Percentiles rank a stretch among this genome's conserved stretches.
phyloP scores from a whole-genome alignment of 2,113 vertebrate species.

The Catharus fuscescens region DNA sequence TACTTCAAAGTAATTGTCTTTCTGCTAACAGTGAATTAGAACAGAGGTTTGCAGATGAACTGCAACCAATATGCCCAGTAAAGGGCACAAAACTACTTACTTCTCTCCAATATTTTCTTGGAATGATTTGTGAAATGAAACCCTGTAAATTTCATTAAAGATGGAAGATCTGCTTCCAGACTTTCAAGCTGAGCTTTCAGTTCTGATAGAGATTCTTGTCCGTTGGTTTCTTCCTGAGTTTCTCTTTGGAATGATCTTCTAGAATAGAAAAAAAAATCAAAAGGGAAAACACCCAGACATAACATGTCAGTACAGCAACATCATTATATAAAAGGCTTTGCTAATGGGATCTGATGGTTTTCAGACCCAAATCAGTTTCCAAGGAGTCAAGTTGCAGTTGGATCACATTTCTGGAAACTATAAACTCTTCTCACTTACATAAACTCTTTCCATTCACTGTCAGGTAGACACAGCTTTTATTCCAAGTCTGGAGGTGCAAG shows the following conservation, averaged over 20 bases:
- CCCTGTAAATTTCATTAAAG: constrained; percentile 78
- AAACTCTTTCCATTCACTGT: background rate
- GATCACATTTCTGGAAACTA: background rate
- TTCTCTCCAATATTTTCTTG: constrained; percentile 73
- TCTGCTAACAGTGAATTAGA: background rate
- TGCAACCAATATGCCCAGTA: background rate
- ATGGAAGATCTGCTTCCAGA: constrained; percentile 76
- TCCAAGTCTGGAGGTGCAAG: background rate
- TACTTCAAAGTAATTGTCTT: background rate
- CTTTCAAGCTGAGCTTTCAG: constrained; percentile 74
- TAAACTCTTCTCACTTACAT: background rate
- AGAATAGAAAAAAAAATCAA: background rate
- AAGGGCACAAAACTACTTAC: constrained; percentile 69
- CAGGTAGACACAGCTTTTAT: background rate
- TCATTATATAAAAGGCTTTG: background rate
- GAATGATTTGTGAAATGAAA: constrained; percentile 79
- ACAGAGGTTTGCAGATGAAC: background rate
- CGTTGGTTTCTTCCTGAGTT: background rate
- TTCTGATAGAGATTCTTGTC: background rate
- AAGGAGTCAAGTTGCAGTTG: background rate
- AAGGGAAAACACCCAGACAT: background rate
- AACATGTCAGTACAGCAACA: background rate
- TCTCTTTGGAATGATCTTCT: constrained; percentile 58
- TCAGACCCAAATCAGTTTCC: background rate
- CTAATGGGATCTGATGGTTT: background rate